phyloP scores from a whole-genome alignment of 2,113 vertebrate genomes.

The Ardeotis arabs region DNA sequence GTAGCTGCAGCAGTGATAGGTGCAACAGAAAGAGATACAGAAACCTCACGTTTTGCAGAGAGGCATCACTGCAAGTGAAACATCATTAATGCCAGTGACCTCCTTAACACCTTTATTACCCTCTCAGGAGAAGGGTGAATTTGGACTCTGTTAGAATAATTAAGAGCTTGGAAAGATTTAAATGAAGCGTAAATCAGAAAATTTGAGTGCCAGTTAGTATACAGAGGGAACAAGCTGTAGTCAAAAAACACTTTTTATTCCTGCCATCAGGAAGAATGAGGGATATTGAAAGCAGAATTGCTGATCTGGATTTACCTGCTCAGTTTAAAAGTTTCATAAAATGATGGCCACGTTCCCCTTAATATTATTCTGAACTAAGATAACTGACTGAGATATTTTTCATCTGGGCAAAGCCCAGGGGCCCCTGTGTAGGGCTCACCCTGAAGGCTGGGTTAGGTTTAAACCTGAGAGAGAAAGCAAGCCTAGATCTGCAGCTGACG shows the following conservation, averaged over 20 bases:
- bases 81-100: background rate
- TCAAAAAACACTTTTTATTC: background rate
- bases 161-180: background rate
- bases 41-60: background rate
- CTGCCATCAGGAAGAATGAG: background rate
- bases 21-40: background rate
- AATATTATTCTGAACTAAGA: background rate
- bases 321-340: background rate
- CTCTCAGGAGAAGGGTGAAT: background rate
- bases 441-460: background rate
- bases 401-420: background rate
- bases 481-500: background rate
- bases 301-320: background rate
- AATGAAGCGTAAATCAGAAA: background rate
- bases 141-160: background rate
- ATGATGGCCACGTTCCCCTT: background rate
- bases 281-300: background rate
- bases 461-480: background rate
- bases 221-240: background rate
- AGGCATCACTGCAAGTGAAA: background rate
- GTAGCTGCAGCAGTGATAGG: background rate
- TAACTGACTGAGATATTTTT: background rate
- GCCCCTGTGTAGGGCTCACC: background rate
- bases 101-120: background rate
- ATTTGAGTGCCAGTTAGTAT: background rate